These are phyloP conservation scores for Gallinago jamesoni DNA, from an alignment of 2,113 vertebrate species.

Conservation along the genomic window DNA sequence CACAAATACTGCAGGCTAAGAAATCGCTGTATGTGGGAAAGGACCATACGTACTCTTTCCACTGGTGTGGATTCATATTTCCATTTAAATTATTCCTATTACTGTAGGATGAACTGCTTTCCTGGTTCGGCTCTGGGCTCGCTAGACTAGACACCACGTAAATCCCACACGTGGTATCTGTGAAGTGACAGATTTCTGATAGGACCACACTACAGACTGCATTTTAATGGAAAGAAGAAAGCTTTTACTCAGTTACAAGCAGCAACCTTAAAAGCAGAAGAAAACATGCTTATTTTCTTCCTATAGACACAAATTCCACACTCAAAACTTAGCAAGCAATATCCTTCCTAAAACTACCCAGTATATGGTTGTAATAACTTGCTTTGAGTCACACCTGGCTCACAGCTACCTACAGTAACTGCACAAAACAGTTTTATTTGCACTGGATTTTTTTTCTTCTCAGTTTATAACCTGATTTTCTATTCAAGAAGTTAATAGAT, in stretches of 20 bases:
- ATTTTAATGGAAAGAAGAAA: neutral
- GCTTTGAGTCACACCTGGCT: neutral
- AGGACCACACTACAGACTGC: neutral
- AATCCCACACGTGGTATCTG: fast-evolving
- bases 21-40: neutral
- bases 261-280: neutral
- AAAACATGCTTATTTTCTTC: neutral
- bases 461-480: neutral
- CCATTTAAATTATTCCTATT: neutral
- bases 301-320: neutral
- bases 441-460: neutral
- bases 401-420: neutral
- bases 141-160: neutral
- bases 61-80: neutral
- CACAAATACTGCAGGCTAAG: neutral
- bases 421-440: neutral
- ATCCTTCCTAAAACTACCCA: neutral
- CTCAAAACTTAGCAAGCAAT: neutral
- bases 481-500: neutral
- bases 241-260: neutral
- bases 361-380: neutral
- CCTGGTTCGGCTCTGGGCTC: neutral
- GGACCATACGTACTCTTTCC: neutral
- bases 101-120: neutral
- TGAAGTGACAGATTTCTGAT: neutral